Percentiles rank a stretch among this genome's conserved stretches.
phyloP scores from a whole-genome alignment of 2,113 vertebrate species.

The Chinchilla lanigera region DNA sequence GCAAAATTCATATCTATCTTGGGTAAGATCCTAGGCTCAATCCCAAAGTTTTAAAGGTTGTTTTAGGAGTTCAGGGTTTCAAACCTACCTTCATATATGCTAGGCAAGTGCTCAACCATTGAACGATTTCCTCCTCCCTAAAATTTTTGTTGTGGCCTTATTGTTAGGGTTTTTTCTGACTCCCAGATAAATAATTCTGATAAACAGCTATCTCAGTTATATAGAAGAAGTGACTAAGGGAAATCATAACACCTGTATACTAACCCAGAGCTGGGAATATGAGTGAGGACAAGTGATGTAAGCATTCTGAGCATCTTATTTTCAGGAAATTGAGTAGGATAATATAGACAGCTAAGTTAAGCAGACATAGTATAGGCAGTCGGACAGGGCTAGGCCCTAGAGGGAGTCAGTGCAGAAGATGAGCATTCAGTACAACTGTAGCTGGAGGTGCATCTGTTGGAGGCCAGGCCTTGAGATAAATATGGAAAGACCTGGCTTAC shows the following conservation, averaged over 20 bases:
- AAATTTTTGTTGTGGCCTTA: background rate
- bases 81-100: background rate
- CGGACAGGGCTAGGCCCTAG: too few relatives aligned
- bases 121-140: background rate
- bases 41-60: background rate
- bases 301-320: background rate
- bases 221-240: background rate
- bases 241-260: background rate
- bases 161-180: background rate
- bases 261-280: background rate
- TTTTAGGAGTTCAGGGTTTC: background rate
- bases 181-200: background rate
- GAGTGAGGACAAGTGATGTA: background rate
- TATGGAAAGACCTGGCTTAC: too few relatives aligned
- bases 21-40: background rate
- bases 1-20: background rate
- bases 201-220: background rate
- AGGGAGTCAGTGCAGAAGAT: too few relatives aligned
- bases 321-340: background rate
- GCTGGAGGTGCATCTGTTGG: too few relatives aligned
- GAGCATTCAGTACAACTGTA: too few relatives aligned
- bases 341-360: background rate
- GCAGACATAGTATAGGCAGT: too few relatives aligned
- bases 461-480: too few relatives aligned
- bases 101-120: background rate